Evolutionary conservation across 2,888 invertebrate species (phyloP).

Genomic region (Trachelus stipa): DNA sequence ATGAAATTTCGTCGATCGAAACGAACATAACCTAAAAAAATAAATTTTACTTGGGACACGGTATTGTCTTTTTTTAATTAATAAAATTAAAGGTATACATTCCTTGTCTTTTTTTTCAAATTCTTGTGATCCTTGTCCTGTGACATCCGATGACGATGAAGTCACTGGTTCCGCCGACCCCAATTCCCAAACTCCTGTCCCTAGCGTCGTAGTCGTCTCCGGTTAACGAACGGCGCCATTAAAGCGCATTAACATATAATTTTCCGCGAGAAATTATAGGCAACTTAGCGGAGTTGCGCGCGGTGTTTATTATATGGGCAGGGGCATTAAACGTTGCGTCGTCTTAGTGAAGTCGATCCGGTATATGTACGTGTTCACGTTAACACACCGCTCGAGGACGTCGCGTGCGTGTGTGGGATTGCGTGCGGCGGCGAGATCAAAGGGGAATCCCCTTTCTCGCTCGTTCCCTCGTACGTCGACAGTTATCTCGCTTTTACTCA

Average conservation of each 20-base stretch:
- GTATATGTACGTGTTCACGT: slow-evolving; percentile 50
- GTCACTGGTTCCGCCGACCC: neutral
- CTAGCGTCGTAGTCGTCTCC: slow-evolving; percentile 27
- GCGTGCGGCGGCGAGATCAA: slow-evolving; percentile 65
- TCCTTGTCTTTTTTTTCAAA: neutral
- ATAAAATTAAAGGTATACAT: neutral
- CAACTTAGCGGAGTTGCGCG: slow-evolving; percentile 42
- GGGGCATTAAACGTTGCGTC: slow-evolving; percentile 48
- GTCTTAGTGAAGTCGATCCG: slow-evolving; percentile 36
- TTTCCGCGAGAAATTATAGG: slow-evolving; percentile 59
- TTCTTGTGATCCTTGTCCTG: neutral
- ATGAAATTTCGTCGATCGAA: neutral
- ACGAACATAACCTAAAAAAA: neutral
- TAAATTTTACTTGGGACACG: neutral
- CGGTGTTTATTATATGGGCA: slow-evolving; percentile 31
- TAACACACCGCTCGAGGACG: slow-evolving; percentile 36
- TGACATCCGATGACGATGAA: neutral
- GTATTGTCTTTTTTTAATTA: neutral
- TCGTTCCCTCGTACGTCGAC: slow-evolving; percentile 18
- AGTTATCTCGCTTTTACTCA: slow-evolving; percentile 17
- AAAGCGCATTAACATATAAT: slow-evolving; percentile 57
- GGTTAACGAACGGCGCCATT: slow-evolving; percentile 59
- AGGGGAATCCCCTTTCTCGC: slow-evolving; percentile 38
- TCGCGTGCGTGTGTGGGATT: slow-evolving; percentile 53
- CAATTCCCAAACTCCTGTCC: neutral